Evolutionary conservation across 2,797 vertebrate species (phyloP).

Genomic region (Benthosema pterotum): DNA sequence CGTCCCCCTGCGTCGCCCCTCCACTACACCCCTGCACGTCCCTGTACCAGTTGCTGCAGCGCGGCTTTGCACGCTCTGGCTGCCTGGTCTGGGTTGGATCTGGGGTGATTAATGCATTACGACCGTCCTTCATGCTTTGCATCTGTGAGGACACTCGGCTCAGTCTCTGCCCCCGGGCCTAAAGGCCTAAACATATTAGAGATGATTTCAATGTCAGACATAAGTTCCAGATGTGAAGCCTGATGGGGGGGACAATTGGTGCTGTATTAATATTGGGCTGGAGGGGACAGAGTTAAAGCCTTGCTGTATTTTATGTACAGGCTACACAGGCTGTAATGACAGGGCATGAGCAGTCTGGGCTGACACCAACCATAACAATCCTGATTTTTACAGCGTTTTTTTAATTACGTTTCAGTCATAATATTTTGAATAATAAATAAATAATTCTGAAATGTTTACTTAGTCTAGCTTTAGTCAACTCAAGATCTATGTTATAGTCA

Average conservation of each 20-base stretch:
- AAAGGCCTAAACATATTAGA: slow-evolving; percentile 27
- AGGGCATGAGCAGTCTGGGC: slow-evolving; percentile 28
- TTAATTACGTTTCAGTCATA: background rate
- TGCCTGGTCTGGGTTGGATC: slow-evolving; percentile 20
- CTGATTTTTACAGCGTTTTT: too few relatives aligned
- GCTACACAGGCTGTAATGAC: background rate
- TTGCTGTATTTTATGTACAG: slow-evolving; percentile 1
- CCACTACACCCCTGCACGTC: too few relatives aligned
- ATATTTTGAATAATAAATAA: slow-evolving; percentile 15
- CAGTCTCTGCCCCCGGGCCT: slow-evolving; percentile 9
- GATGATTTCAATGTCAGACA: slow-evolving; percentile 46
- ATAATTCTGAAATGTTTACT: background rate
- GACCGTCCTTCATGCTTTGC: slow-evolving; percentile 27
- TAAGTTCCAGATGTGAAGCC: slow-evolving; percentile 58
- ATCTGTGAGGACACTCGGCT: slow-evolving; percentile 34
- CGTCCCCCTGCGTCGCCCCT: too few relatives aligned
- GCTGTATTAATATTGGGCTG: slow-evolving; percentile 19
- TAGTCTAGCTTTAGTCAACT: too few relatives aligned
- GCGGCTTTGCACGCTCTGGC: slow-evolving; percentile 31
- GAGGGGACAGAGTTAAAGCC: slow-evolving; percentile 25
- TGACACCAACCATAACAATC: slow-evolving; percentile 12
- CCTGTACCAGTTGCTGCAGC: slow-evolving; percentile 12
- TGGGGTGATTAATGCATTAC: slow-evolving; percentile 41
- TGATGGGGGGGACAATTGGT: slow-evolving; percentile 37
- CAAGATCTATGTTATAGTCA: too few relatives aligned